Percentiles rank a stretch among this genome's conserved stretches.
Evolutionary conservation across 92 coral and sea anemone genomes (phyloP).

Genomic region (Metridium senile): DNA sequence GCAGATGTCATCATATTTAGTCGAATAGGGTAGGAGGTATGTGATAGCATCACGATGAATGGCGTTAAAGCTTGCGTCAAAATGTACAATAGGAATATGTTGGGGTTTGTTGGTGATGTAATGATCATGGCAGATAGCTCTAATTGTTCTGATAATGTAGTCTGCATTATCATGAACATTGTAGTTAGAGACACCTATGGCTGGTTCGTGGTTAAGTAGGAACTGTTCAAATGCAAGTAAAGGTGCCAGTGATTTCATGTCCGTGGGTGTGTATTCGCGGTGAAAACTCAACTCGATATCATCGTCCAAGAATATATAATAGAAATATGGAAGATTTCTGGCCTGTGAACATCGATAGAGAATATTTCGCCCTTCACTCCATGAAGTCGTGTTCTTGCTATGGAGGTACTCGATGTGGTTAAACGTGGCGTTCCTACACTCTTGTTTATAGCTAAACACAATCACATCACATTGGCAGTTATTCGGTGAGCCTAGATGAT

Average conservation of each 20-base stretch:
- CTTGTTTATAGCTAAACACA: conserved; percentile 42
- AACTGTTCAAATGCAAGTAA: conserved; percentile 54
- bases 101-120: not conserved
- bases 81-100: conserved; percentile 34
- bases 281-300: conserved; percentile 23
- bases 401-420: conserved; percentile 28
- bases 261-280: conserved; percentile 8
- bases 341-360: conserved; percentile 25
- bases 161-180: conserved; percentile 28
- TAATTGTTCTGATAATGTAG: conserved; percentile 12
- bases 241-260: conserved; percentile 20
- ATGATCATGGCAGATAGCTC: conserved; percentile 9
- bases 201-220: conserved; percentile 43
- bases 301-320: conserved; percentile 41
- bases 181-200: conserved; percentile 47
- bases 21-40: conserved; percentile 44
- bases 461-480: conserved; percentile 33
- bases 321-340: conserved; percentile 17
- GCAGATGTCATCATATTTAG: conserved; percentile 22
- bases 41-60: conserved; percentile 35
- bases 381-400: not conserved
- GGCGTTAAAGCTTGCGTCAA: conserved; percentile 46
- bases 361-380: conserved; percentile 46
- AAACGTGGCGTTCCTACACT: conserved; percentile 14
- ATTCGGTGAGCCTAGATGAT: conserved; percentile 27